Evolutionary conservation across 30 jellyfish, hydroid and myxozoan species (phyloP).

Genomic region (Rhopilema esculentum): DNA sequence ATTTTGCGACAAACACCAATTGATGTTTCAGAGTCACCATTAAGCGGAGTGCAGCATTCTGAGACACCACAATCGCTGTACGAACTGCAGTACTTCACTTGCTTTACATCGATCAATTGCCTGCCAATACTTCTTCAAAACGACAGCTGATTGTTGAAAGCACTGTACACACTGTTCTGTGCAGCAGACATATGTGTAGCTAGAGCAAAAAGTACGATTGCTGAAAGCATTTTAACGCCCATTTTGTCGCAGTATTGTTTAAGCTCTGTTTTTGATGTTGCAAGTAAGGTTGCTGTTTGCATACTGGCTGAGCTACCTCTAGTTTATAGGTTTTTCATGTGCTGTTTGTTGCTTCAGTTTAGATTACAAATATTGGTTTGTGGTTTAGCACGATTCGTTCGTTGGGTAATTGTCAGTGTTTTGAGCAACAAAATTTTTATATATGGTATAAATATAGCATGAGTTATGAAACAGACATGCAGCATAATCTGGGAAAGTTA

Average conservation of each 20-base stretch:
- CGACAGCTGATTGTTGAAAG: neutral
- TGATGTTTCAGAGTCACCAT: neutral
- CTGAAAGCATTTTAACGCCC: neutral
- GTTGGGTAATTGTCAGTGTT: too few species aligned
- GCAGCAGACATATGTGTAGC: neutral
- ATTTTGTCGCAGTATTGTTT: neutral
- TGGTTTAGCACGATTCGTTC: too few species aligned
- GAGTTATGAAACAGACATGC: too few species aligned
- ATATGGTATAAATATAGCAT: too few species aligned
- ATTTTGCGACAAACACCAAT: neutral
- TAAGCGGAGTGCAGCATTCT: neutral
- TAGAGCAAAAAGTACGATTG: neutral
- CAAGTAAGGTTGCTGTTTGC: neutral
- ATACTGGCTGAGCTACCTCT: neutral
- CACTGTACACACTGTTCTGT: neutral
- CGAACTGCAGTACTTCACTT: neutral
- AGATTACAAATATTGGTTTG: too few species aligned
- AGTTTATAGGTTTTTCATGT: neutral
- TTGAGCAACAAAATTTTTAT: too few species aligned
- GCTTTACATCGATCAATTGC: neutral
- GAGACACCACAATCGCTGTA: neutral
- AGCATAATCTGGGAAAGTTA: too few species aligned
- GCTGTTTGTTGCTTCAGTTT: neutral
- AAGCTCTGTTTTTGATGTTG: neutral
- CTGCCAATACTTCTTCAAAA: neutral